These are phyloP conservation scores for Isurus oxyrinchus DNA, from an alignment of 2,113 vertebrate species.

Conservation along the genomic window DNA sequence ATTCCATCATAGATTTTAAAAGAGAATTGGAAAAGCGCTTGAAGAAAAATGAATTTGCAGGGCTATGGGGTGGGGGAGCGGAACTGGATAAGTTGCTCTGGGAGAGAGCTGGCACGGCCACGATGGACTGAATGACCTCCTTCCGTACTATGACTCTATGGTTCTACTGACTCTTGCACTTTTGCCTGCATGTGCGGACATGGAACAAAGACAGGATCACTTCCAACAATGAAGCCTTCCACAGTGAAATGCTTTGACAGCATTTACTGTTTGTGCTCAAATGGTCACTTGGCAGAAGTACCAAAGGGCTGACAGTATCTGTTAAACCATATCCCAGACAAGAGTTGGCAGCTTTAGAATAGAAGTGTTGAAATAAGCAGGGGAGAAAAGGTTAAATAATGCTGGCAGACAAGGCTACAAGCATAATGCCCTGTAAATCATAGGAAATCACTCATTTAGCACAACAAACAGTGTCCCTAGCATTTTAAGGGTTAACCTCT, in stretches of 20 bases:
- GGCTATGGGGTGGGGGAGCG: no score
- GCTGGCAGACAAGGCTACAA: neutral
- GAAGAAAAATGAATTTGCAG: no score
- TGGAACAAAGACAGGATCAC: neutral
- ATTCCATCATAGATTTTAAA: no score
- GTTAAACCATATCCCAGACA: neutral
- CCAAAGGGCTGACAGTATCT: neutral
- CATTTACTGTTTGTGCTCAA: neutral
- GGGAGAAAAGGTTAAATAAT: neutral
- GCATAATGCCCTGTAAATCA: neutral
- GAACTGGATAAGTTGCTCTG: no score
- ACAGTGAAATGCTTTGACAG: neutral
- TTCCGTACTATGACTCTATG: no score
- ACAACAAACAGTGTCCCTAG: neutral
- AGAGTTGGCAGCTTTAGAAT: neutral
- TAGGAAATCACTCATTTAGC: neutral
- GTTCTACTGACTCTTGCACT: neutral
- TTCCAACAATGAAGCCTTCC: neutral
- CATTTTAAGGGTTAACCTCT: neutral
- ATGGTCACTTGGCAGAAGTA: neutral
- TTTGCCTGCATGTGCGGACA: neutral
- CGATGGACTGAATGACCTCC: no score
- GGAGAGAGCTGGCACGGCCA: no score
- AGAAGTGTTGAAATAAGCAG: neutral
- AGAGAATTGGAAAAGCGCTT: no score